Conservation (phyloP, 2,113 vertebrate species). For the Mastomys natalensis region DNA sequence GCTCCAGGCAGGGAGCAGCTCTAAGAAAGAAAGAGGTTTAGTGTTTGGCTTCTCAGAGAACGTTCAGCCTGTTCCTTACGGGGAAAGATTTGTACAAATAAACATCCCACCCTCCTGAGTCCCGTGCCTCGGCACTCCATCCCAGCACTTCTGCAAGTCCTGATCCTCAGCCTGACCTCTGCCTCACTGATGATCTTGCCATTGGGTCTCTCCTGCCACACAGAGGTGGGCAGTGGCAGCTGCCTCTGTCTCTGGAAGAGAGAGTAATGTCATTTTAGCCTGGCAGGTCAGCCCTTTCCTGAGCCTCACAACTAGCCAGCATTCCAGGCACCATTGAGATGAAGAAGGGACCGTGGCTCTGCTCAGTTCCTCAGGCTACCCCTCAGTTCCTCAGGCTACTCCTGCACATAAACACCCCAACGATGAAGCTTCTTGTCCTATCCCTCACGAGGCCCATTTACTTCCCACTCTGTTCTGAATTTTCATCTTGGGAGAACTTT, state of each 20-base stretch:
- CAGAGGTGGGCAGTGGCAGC: background rate
- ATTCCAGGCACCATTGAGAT: constrained; percentile 56
- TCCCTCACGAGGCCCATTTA: constrained; percentile 24
- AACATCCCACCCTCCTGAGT: background rate
- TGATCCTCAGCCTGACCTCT: background rate
- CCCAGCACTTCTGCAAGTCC: background rate
- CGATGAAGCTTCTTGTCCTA: constrained; percentile 19
- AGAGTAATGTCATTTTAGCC: constrained; percentile 24
- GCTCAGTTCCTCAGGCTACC: background rate
- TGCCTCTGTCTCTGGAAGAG: background rate
- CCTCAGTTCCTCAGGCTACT: background rate
- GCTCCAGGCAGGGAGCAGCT: constrained; percentile 11
- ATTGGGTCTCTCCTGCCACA: background rate
- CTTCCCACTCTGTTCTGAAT: constrained; percentile 65
- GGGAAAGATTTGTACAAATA: background rate
- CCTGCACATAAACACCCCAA: constrained; percentile 75
- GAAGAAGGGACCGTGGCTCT: constrained; percentile 29
- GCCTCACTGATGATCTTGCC: background rate
- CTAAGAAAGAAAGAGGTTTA: constrained; percentile 31
- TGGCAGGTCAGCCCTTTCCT: constrained; percentile 43
- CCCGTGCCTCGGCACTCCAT: background rate
- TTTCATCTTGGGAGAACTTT: constrained; percentile 67
- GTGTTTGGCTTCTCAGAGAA: constrained; percentile 1
- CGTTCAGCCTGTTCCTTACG: background rate
- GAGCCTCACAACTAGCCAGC: constrained; percentile 63